Conservation (phyloP, 1,140 invertebrate genomes). For the Drosophila kikkawai region DNA sequence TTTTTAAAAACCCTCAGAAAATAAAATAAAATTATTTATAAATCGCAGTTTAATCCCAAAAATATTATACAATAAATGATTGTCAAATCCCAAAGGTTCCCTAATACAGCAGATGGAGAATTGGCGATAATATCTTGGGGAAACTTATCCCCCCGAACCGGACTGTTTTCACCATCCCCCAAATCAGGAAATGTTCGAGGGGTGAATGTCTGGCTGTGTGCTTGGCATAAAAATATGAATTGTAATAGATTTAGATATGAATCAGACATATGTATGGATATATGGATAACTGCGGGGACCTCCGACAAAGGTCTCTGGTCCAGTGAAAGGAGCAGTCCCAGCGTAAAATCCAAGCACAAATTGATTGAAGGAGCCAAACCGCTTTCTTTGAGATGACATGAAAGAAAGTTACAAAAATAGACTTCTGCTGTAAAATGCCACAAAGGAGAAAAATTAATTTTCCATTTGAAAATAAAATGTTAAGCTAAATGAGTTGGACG, state of each 20-base stretch:
- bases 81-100: not conserved
- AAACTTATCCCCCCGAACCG: constrained; percentile 15
- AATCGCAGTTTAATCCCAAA: not conserved
- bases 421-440: constrained; percentile 41
- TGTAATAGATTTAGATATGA: constrained; percentile 78
- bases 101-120: constrained; percentile 1
- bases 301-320: constrained; percentile 33
- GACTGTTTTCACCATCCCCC: constrained; percentile 8
- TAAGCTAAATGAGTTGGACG: constrained; percentile 62
- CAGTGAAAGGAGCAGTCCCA: constrained; percentile 61
- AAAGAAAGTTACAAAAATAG: constrained; percentile 46
- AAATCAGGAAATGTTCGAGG: not conserved
- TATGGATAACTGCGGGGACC: constrained; percentile 12
- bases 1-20: not conserved
- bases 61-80: not conserved
- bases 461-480: constrained; percentile 40
- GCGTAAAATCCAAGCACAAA: constrained; percentile 70
- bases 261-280: constrained; percentile 55
- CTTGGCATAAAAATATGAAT: constrained; percentile 77
- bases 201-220: constrained; percentile 41
- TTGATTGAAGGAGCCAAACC: constrained; percentile 51
- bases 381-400: constrained; percentile 35
- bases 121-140: not conserved
- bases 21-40: not conserved
- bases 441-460: constrained; percentile 63